Evolutionary conservation across 2,888 invertebrate species (phyloP).

Genomic region (Geophilus truncorum): DNA sequence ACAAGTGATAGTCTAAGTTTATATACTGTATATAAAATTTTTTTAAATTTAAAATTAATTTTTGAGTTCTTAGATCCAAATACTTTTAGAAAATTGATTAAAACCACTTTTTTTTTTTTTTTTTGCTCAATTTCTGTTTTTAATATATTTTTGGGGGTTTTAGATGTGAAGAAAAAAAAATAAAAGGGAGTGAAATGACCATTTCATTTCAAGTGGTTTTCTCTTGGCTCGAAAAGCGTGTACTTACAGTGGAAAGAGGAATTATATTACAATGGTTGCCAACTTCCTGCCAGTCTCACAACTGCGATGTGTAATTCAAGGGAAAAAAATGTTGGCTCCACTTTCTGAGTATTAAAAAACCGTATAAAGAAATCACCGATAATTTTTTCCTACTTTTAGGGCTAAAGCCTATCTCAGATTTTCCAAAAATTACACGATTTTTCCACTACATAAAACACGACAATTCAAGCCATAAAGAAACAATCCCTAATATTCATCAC

Average conservation of each 20-base stretch:
- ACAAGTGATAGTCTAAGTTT: too few relatives aligned
- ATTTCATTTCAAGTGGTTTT: neutral
- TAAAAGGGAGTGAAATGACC: neutral
- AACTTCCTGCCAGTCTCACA: neutral
- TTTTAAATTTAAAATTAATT: too few relatives aligned
- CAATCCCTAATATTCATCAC: neutral
- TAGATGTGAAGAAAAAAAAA: neutral
- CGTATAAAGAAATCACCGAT: too few relatives aligned
- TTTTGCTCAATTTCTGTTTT: too few relatives aligned
- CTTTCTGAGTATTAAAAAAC: neutral
- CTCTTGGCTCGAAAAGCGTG: neutral
- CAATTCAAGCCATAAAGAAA: neutral
- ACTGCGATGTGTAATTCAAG: neutral
- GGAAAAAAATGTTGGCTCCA: neutral
- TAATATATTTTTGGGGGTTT: too few relatives aligned
- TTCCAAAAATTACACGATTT: too few relatives aligned
- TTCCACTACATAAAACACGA: neutral
- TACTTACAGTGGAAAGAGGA: neutral
- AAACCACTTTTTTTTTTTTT: too few relatives aligned
- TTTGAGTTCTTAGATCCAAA: too few relatives aligned
- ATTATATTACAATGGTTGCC: neutral
- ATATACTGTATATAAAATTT: too few relatives aligned
- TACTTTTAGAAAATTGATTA: too few relatives aligned
- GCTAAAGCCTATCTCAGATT: too few relatives aligned
- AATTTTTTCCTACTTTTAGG: too few relatives aligned